A percentile compares a stretch with the other conserved stretches of the same genome.
Conservation (phyloP, 2,113 vertebrate genomes). For the Theropithecus gelada region DNA sequence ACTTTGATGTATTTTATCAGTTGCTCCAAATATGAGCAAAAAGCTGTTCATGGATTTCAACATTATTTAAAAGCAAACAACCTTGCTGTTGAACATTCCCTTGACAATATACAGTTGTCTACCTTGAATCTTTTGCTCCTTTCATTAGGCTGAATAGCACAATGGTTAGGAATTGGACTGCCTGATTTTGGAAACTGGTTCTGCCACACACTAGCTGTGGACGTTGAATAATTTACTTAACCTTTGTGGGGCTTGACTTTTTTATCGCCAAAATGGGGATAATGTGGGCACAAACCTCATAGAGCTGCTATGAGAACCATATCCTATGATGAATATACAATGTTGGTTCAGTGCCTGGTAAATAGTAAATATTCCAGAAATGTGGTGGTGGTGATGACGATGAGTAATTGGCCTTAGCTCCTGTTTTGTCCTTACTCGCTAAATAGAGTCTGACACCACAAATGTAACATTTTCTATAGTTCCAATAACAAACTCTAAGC, state of each 20-base stretch:
- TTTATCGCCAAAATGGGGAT: background rate
- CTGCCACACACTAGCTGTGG: background rate
- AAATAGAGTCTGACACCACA: background rate
- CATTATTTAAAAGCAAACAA: background rate
- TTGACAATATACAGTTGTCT: background rate
- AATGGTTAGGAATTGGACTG: fast-evolving
- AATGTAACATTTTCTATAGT: background rate
- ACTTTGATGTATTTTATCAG: background rate
- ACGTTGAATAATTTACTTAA: background rate
- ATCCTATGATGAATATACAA: background rate
- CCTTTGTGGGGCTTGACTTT: background rate
- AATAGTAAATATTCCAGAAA: fast-evolving
- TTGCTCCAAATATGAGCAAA: background rate
- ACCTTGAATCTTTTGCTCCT: background rate
- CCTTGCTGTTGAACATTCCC: background rate
- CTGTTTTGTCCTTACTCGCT: background rate
- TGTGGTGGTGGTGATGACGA: fast-evolving
- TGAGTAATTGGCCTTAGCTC: background rate
- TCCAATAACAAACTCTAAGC: background rate
- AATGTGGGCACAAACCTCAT: fast-evolving
- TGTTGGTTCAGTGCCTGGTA: background rate
- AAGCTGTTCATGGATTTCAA: background rate
- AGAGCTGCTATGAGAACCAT: background rate
- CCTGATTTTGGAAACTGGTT: fast-evolving
- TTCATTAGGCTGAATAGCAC: background rate